Conservation (phyloP, 2,113 vertebrate species). For the Pterocles gutturalis region DNA sequence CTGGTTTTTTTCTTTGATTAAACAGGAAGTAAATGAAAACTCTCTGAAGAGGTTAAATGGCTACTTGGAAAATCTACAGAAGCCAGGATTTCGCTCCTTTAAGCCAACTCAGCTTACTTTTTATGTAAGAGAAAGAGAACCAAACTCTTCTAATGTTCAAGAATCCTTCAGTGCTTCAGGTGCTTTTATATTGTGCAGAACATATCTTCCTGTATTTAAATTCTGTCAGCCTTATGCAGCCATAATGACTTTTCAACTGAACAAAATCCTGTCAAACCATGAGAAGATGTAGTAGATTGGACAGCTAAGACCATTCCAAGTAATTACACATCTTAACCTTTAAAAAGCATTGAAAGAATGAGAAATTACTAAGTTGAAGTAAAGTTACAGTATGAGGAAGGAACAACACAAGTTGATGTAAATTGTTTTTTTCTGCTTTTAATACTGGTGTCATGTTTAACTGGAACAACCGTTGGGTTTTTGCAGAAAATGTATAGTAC, state of each 20-base stretch:
- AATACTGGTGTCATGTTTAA: background rate
- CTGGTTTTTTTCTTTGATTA: background rate
- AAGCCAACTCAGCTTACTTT: slow-evolving; percentile 92
- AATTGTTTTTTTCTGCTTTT: background rate
- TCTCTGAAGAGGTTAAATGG: slow-evolving; percentile 94
- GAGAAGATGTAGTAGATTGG: background rate
- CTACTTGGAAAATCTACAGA: slow-evolving; percentile 93
- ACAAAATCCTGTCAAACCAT: background rate
- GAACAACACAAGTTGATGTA: background rate
- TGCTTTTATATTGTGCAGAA: slow-evolving; percentile 43
- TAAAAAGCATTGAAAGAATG: background rate
- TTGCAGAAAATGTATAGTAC: background rate
- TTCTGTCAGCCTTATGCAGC: background rate
- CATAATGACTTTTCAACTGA: background rate
- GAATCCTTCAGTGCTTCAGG: slow-evolving; percentile 77
- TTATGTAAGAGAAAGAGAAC: slow-evolving; percentile 89
- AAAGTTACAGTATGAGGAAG: background rate
- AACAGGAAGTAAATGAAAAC: slow-evolving; percentile 96
- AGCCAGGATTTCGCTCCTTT: slow-evolving; percentile 80
- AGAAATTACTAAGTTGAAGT: background rate
- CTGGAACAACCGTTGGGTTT: background rate
- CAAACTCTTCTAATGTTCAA: slow-evolving; percentile 72
- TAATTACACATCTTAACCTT: background rate
- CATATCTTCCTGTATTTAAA: background rate
- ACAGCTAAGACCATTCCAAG: background rate